phyloP scores from a whole-genome alignment of 2,888 invertebrate species.

The Macaria notata region DNA sequence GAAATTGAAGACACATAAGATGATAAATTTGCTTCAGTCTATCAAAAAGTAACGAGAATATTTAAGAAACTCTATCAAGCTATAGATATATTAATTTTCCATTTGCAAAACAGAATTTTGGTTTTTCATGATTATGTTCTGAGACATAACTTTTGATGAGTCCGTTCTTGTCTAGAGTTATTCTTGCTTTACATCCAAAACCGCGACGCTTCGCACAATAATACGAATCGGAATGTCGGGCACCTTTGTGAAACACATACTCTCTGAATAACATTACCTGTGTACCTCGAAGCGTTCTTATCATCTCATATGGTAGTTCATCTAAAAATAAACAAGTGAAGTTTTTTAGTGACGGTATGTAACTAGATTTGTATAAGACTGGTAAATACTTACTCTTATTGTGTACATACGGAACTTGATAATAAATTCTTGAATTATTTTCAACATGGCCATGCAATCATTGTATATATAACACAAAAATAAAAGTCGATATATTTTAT shows the following conservation, averaged over 20 bases:
- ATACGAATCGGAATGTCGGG: slow-evolving; percentile 1
- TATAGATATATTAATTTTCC: slow-evolving; percentile 10
- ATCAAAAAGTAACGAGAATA: no score
- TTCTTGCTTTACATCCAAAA: slow-evolving; percentile 15
- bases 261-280: slow-evolving; percentile 9
- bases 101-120: background rate
- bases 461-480: no score
- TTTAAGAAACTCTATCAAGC: no score
- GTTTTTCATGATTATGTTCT: slow-evolving; percentile 15
- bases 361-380: no score
- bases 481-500: no score
- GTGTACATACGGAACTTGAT: no score
- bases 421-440: no score
- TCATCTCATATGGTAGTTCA: slow-evolving; percentile 8
- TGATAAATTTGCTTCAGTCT: no score
- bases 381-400: no score
- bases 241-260: slow-evolving; percentile 12
- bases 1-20: no score
- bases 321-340: slow-evolving; percentile 21
- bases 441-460: no score
- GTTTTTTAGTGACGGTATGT: no score
- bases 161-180: slow-evolving; percentile 3
- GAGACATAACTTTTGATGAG: background rate
- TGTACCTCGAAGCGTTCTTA: slow-evolving; percentile 8
- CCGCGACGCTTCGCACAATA: slow-evolving; percentile 6